A percentile compares a stretch with the other conserved stretches of the same genome.
phyloP scores from a whole-genome alignment of 2,888 invertebrate species.

The Polia nebulosa region DNA sequence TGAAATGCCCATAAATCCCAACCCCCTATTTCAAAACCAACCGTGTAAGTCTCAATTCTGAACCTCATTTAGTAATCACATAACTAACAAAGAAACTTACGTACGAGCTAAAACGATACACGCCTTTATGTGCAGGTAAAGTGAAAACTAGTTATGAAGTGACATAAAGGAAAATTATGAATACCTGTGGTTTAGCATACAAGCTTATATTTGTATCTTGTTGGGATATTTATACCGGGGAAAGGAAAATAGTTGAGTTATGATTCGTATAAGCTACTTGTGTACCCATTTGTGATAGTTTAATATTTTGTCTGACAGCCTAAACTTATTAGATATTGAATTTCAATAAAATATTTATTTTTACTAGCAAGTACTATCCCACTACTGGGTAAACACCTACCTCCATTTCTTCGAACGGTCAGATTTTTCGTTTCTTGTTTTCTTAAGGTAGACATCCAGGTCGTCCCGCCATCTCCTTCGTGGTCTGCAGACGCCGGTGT shows the following conservation, averaged over 20 bases:
- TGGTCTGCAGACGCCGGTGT: too few species aligned
- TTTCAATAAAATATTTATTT: too few species aligned
- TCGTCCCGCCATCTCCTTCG: too few species aligned
- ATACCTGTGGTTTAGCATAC: not conserved
- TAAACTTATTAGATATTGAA: not conserved
- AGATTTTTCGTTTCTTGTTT: too few species aligned
- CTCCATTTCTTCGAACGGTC: too few species aligned
- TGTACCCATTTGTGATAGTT: too few species aligned
- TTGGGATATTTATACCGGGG: not conserved
- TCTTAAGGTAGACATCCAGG: too few species aligned
- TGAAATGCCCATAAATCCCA: too few species aligned
- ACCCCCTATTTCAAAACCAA: slow-evolving; percentile 5
- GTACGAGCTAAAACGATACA: slow-evolving; percentile 24
- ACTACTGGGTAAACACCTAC: too few species aligned
- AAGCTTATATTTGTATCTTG: not conserved
- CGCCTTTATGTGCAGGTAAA: not conserved
- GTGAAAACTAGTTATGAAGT: slow-evolving; percentile 21
- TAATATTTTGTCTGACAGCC: not conserved
- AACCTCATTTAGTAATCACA: not conserved
- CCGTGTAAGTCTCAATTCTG: not conserved
- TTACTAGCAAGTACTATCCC: too few species aligned
- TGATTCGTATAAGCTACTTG: too few species aligned
- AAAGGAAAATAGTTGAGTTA: too few species aligned
- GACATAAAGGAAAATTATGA: slow-evolving; percentile 20
- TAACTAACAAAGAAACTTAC: slow-evolving; percentile 26